phyloP scores from a whole-genome alignment of 2,113 vertebrate species.

The Percopsis transmontana region DNA sequence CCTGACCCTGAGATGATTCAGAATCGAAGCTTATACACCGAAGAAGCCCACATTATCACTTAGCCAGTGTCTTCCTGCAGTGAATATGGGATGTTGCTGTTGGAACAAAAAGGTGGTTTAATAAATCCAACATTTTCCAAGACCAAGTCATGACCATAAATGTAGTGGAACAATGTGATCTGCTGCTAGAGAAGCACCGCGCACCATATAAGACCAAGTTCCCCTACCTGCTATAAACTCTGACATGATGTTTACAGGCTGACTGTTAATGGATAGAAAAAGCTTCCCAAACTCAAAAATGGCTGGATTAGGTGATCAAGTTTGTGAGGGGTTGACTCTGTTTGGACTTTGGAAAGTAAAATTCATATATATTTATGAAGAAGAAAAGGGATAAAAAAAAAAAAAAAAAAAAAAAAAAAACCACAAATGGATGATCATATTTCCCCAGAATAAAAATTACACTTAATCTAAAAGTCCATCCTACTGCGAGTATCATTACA shows the following conservation, averaged over 20 bases:
- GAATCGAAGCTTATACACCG: background rate
- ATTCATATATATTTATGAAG: background rate
- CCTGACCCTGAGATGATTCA: background rate
- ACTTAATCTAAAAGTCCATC: too few relatives aligned
- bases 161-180: conserved; percentile 41
- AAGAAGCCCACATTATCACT: too few relatives aligned
- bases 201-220: conserved; percentile 55
- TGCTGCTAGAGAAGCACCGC: background rate
- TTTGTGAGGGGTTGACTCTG: too few relatives aligned
- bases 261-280: conserved; percentile 10
- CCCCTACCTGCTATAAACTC: conserved; percentile 36
- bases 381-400: background rate
- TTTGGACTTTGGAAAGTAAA: background rate
- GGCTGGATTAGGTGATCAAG: background rate
- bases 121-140: conserved; percentile 19
- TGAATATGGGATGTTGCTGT: background rate
- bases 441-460: too few relatives aligned
- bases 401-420: background rate
- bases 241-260: conserved; percentile 26
- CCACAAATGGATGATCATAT: background rate
- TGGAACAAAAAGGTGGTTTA: background rate
- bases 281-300: conserved; percentile 29
- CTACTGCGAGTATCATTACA: too few relatives aligned
- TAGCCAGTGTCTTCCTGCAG: background rate
- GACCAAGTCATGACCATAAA: conserved; percentile 50